Percentiles rank a stretch among this genome's conserved stretches.
Conservation (phyloP, 2,888 invertebrate species). For the Hirtodrosophila duncani region DNA sequence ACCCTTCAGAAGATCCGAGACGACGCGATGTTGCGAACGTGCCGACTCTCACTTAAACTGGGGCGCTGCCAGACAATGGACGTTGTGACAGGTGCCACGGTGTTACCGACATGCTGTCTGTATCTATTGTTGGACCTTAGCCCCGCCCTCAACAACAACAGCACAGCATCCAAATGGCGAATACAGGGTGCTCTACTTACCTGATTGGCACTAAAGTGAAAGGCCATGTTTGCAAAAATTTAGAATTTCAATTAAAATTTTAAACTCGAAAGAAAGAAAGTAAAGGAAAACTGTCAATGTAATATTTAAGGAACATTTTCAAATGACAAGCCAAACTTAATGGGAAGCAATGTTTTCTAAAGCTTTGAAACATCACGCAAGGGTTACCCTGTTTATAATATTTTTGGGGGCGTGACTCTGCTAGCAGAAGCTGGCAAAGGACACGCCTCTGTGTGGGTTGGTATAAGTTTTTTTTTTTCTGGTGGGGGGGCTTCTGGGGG, state of each 20-base stretch:
- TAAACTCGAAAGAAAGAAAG: background rate
- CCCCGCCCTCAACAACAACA: slow-evolving; percentile 1
- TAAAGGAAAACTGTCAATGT: background rate
- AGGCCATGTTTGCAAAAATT: slow-evolving; percentile 66
- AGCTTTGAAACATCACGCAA: too few species aligned
- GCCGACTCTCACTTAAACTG: too few species aligned
- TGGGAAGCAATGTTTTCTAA: too few species aligned
- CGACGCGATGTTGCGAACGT: too few species aligned
- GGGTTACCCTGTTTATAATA: too few species aligned
- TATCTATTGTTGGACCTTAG: too few species aligned
- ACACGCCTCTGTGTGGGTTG: background rate
- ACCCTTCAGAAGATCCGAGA: slow-evolving; percentile 2
- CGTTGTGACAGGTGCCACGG: slow-evolving; percentile 8
- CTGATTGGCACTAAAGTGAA: slow-evolving; percentile 77
- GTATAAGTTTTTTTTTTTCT: too few species aligned
- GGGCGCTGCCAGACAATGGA: slow-evolving; percentile 3
- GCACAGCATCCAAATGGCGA: slow-evolving; percentile 24
- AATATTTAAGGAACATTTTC: too few species aligned
- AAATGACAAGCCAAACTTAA: too few species aligned
- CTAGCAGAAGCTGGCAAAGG: slow-evolving; percentile 23
- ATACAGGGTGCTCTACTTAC: slow-evolving; percentile 47
- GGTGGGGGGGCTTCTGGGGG: background rate
- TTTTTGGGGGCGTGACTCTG: slow-evolving; percentile 30
- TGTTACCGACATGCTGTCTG: too few species aligned
- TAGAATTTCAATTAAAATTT: background rate